phyloP scores from a whole-genome alignment of 2,113 vertebrate species.

The Orycteropus afer region DNA sequence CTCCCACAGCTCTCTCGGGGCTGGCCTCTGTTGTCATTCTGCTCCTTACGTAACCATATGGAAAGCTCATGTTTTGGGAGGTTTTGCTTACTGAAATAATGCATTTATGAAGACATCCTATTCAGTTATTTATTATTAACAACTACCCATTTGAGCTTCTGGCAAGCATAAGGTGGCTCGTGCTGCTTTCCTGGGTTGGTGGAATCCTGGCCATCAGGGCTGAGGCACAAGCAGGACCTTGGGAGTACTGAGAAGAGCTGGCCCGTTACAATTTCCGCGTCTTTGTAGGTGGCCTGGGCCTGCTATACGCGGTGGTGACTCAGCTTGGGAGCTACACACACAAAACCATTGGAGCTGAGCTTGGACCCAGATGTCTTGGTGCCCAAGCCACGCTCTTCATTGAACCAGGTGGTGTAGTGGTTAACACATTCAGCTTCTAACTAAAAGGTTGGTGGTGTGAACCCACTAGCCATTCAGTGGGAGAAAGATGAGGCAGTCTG shows the following conservation, averaged over 20 bases:
- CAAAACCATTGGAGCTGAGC: background rate
- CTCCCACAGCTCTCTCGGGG: background rate
- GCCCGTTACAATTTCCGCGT: background rate
- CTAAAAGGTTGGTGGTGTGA: no score
- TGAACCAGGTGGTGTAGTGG: background rate
- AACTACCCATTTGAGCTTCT: background rate
- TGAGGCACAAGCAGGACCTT: background rate
- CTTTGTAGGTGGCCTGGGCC: background rate
- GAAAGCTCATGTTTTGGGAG: background rate
- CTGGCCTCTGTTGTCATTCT: background rate
- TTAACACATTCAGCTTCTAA: no score
- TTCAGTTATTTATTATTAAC: background rate
- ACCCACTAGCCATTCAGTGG: no score
- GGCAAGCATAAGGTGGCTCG: background rate
- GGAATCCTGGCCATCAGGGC: background rate
- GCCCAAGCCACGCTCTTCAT: background rate
- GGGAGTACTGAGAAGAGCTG: background rate
- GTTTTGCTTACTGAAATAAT: background rate
- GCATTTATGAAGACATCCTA: background rate
- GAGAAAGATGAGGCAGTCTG: no score
- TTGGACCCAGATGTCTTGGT: background rate
- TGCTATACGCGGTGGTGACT: background rate
- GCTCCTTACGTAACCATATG: background rate
- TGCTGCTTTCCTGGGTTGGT: background rate
- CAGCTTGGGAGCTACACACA: background rate